A percentile compares a stretch with the other conserved stretches of the same genome.
Conservation (phyloP, 1,140 invertebrate species). For the Monomorium pharaonis region DNA sequence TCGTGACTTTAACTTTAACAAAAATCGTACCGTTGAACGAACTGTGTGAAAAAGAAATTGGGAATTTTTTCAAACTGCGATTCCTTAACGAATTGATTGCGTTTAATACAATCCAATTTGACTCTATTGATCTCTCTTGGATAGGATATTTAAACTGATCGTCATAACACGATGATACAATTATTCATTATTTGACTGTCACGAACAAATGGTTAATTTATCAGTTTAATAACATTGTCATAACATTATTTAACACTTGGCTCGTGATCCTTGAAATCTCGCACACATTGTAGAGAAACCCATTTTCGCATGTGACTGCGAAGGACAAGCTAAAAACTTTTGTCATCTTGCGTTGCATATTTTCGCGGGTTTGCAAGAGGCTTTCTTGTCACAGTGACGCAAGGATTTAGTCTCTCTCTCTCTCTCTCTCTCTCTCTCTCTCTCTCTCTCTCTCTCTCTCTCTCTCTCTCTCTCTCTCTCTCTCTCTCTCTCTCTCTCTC, state of each 20-base stretch:
- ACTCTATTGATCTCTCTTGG: not conserved
- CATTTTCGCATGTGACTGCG: not conserved
- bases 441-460: too few species aligned
- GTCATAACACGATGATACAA: not conserved
- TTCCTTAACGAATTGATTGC: not conserved
- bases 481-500: too few species aligned
- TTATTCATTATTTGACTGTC: not conserved
- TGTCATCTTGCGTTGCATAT: slow-evolving; percentile 1
- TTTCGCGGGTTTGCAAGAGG: not conserved
- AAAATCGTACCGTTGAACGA: not conserved
- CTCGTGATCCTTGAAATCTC: not conserved
- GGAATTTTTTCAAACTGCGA: not conserved
- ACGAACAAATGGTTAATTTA: not conserved
- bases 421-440: too few species aligned
- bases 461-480: too few species aligned
- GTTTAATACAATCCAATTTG: not conserved
- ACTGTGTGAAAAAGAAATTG: not conserved
- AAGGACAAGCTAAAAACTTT: slow-evolving; percentile 12
- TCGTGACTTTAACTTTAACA: not conserved
- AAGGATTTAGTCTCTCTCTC: too few species aligned
- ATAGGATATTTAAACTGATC: not conserved
- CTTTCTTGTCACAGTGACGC: not conserved
- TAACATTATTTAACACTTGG: not conserved
- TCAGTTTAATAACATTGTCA: not conserved
- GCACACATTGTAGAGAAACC: not conserved